These are phyloP conservation scores for Caenorhabditis sinica DNA, from an alignment of 2,888 invertebrate species.

Conservation along the genomic window DNA sequence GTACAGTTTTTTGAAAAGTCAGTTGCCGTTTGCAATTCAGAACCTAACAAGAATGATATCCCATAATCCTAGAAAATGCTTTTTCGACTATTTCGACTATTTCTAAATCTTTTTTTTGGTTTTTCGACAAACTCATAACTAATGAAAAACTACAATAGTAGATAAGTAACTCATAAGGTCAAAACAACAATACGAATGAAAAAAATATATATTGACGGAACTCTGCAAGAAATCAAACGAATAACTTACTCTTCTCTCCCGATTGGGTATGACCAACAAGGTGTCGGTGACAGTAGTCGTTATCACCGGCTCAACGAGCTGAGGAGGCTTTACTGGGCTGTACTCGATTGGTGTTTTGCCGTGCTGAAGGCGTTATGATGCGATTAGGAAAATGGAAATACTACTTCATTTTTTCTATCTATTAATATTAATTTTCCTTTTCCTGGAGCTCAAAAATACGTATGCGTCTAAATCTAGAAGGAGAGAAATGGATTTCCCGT, in stretches of 20 bases:
- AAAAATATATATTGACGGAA: too few species aligned
- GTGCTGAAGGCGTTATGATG: constrained; percentile 49
- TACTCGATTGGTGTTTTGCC: constrained; percentile 61
- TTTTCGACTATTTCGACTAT: too few species aligned
- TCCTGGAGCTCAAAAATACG: constrained; percentile 11
- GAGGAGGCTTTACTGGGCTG: constrained; percentile 33
- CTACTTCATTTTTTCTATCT: neutral
- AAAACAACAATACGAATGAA: too few species aligned
- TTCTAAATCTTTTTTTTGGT: too few species aligned
- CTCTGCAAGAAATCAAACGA: too few species aligned
- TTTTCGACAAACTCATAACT: too few species aligned
- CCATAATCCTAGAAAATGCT: too few species aligned
- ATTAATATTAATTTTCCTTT: neutral
- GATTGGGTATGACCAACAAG: constrained; percentile 37
- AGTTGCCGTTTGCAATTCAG: too few species aligned
- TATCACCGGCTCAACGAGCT: constrained; percentile 18
- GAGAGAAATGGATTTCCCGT: neutral
- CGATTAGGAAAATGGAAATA: constrained; percentile 47
- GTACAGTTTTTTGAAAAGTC: too few species aligned
- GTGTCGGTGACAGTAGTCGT: neutral
- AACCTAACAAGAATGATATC: too few species aligned
- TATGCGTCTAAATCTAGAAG: constrained; percentile 20
- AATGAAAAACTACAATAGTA: too few species aligned
- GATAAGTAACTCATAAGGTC: too few species aligned
- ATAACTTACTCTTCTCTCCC: constrained; percentile 50